Evolutionary conservation across 2,888 invertebrate species (phyloP).

Genomic region (Petrolisthes cinctipes): DNA sequence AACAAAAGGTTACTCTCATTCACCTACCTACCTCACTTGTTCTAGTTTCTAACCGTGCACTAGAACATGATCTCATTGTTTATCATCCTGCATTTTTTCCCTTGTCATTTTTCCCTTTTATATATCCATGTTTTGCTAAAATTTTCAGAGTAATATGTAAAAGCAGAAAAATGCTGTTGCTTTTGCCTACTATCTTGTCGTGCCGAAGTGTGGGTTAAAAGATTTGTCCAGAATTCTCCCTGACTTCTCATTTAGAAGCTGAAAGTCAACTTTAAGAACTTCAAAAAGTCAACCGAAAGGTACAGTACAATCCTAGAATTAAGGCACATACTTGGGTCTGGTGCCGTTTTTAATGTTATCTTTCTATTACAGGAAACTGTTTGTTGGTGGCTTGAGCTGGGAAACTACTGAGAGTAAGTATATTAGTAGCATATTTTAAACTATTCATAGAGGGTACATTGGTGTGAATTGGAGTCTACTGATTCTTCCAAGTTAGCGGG

Average conservation of each 20-base stretch:
- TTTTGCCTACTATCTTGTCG: constrained; percentile 51
- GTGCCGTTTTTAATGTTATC: not conserved
- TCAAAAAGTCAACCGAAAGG: constrained; percentile 53
- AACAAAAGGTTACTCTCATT: not conserved
- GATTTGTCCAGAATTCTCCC: constrained; percentile 48
- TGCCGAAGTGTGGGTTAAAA: constrained; percentile 50
- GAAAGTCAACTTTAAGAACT: constrained; percentile 20
- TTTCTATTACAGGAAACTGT: constrained; percentile 86
- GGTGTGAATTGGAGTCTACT: not conserved
- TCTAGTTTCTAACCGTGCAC: constrained; percentile 31
- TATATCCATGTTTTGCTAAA: constrained; percentile 38
- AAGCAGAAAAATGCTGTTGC: constrained; percentile 50
- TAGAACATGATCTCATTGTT: constrained; percentile 30
- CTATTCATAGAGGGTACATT: not conserved
- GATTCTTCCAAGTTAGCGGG: too few species aligned
- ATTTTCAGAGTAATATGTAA: constrained; percentile 47
- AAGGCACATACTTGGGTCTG: not conserved
- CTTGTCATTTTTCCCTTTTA: constrained; percentile 23
- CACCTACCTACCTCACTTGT: constrained; percentile 23
- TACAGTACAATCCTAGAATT: constrained; percentile 56
- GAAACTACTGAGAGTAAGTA: constrained; percentile 84
- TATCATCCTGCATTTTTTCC: constrained; percentile 14
- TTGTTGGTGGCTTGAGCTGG: constrained; percentile 98
- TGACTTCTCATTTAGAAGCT: constrained; percentile 49
- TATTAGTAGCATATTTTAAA: not conserved